Percentiles rank a stretch among this genome's conserved stretches.
These are phyloP conservation scores for Lysandra bellargus DNA, from an alignment of 2,888 invertebrate species.

Conservation along the genomic window DNA sequence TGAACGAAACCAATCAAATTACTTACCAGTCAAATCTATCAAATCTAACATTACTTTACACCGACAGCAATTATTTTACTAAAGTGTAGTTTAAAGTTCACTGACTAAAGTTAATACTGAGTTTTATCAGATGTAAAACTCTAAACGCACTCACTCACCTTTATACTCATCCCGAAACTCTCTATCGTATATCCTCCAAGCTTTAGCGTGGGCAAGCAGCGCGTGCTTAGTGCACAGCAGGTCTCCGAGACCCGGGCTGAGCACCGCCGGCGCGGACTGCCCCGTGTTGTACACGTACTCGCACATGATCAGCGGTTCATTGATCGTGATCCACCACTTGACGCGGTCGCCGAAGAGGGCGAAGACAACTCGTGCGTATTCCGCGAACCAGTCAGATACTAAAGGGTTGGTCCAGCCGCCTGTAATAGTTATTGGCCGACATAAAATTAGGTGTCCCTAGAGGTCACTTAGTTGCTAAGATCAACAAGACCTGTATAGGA, in stretches of 20 bases:
- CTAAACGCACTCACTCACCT: background rate
- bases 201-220: constrained; percentile 84
- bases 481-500: too few relatives aligned
- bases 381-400: constrained; percentile 80
- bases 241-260: constrained; percentile 14
- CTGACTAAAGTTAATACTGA: too few relatives aligned
- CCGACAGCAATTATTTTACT: too few relatives aligned
- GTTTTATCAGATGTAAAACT: too few relatives aligned
- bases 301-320: constrained; percentile 81
- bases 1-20: too few relatives aligned
- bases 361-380: constrained; percentile 80
- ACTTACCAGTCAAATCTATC: too few relatives aligned
- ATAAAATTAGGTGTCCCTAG: too few relatives aligned
- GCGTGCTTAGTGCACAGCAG: constrained; percentile 83
- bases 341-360: constrained; percentile 81
- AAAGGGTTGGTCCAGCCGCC: constrained; percentile 85
- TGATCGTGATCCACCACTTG: constrained; percentile 85
- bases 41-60: too few relatives aligned
- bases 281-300: constrained; percentile 62
- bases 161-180: constrained; percentile 65
- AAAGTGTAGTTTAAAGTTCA: too few relatives aligned
- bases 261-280: constrained; percentile 42
- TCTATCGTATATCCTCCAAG: constrained; percentile 80
- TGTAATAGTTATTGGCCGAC: constrained; percentile 40
- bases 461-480: too few relatives aligned